phyloP scores from a whole-genome alignment of 64 coral and sea anemone species.

The Montipora foliosa region DNA sequence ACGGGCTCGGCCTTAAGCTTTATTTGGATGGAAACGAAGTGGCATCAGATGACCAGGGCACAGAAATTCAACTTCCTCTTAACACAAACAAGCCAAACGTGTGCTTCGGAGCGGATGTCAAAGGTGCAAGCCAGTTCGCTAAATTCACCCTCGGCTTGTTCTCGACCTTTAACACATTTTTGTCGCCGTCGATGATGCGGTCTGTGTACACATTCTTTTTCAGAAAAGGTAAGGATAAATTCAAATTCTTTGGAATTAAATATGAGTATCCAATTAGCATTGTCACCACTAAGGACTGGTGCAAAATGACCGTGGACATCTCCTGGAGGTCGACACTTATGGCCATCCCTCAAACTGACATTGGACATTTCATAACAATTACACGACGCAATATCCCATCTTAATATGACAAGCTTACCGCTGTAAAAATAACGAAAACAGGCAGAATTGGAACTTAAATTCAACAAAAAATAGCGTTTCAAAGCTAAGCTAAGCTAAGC shows the following conservation, averaged over 20 bases:
- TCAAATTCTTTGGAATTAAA: too few species aligned
- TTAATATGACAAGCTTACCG: too few species aligned
- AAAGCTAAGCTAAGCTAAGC: too few species aligned
- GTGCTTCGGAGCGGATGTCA: conserved; percentile 67
- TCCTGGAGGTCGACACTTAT: not conserved
- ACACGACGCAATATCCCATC: too few species aligned
- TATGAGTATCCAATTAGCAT: too few species aligned
- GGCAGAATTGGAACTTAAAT: too few species aligned
- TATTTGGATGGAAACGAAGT: conserved; percentile 62
- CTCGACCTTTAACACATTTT: conserved; percentile 65
- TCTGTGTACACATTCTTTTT: conserved; percentile 77
- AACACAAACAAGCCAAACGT: conserved; percentile 71
- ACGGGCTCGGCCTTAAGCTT: conserved; percentile 70
- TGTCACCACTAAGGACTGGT: too few species aligned
- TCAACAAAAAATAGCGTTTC: too few species aligned
- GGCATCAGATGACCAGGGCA: conserved; percentile 19
- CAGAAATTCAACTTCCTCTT: conserved; percentile 29
- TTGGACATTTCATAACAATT: too few species aligned
- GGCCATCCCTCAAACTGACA: too few species aligned
- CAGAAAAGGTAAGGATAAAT: conserved; percentile 69
- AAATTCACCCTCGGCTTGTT: conserved; percentile 76
- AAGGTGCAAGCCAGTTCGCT: conserved; percentile 39
- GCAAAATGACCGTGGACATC: not conserved
- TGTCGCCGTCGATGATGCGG: conserved; percentile 69
- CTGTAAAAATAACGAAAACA: too few species aligned